A percentile compares a stretch with the other conserved stretches of the same genome.
Evolutionary conservation across 2,113 vertebrate genomes (phyloP).

Genomic region (Epinephelus cyanopodus): DNA sequence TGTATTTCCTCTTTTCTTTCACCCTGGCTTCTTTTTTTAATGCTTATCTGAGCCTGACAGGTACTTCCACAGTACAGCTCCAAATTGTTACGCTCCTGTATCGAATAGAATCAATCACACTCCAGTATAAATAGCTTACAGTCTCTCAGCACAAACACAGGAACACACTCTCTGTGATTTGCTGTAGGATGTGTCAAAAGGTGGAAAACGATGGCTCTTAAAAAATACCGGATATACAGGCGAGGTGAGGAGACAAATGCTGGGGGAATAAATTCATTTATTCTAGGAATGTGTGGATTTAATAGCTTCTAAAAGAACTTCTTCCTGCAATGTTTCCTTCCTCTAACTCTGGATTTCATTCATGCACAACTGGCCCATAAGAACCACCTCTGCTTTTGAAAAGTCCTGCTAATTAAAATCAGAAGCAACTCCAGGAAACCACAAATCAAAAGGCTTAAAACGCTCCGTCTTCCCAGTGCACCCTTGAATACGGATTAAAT

Average conservation of each 20-base stretch:
- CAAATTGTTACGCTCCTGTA: conserved; percentile 42
- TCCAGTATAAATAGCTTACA: neutral
- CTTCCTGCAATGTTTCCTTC: neutral
- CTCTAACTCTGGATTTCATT: conserved; percentile 1
- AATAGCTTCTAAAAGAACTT: neutral
- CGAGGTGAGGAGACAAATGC: conserved; percentile 1
- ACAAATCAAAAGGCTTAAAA: conserved; percentile 46
- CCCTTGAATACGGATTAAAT: conserved; percentile 45
- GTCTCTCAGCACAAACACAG: conserved; percentile 26
- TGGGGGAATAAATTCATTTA: neutral
- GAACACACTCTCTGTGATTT: conserved; percentile 6
- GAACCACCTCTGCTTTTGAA: conserved; percentile 14
- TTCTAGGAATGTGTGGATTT: neutral
- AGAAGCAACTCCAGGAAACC: conserved; percentile 27
- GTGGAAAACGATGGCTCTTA: conserved; percentile 11
- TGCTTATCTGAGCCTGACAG: conserved; percentile 63
- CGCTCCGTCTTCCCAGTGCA: conserved; percentile 22
- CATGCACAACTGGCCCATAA: neutral
- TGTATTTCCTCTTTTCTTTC: neutral
- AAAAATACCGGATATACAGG: neutral
- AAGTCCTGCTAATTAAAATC: conserved; percentile 53
- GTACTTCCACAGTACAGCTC: conserved; percentile 44
- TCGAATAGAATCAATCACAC: conserved; percentile 42
- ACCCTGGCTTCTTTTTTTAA: neutral
- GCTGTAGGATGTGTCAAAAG: conserved; percentile 12